Evolutionary conservation across 2,113 vertebrate genomes (phyloP), one percentile per base, ranked within the genome.

Genomic region (Formicarius rufipectus): DNA sequence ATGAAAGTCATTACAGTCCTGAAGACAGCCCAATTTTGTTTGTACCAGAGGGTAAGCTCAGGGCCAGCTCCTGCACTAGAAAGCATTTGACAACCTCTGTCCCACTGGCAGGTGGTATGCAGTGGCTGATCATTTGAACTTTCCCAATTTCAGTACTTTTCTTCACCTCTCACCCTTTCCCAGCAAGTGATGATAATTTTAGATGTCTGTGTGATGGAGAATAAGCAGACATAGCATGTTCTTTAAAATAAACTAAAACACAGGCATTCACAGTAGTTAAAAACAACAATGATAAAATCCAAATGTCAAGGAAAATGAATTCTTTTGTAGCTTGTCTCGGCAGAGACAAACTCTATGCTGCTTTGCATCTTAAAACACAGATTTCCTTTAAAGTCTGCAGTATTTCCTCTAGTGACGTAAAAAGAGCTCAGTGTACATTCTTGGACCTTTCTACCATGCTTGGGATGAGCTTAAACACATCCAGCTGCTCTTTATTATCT

Each of bases 231-330:
- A 50, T 24, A 71, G 45, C 39, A 83, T n/a, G 28, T 59, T 11
- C 24, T 77, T 89, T 71, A 49, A 45, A 84, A 95, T 89, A 95
- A 89, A 88, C 55, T 60, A 47, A 82, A 96, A 42, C 56, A 89
- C 7, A 39, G 37, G 58, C 42, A 45, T 58, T 92, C 60, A 64
- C 49, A 67, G 59, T 42, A 87, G 74, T 80, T 87, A 80, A 89
- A 94, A 89, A 31, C 17, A 87, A 89, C 71, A 80, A 67, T 39
- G 53, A 85, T 49, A 62, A 94, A 91, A 90, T 67, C n/a, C 63
- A 90, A 96, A 96, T 95, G 87, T 87, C 89, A 93, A 95, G 84
- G 79, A 96, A 96, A 97, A 97, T 92, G n/a, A 83, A 97, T 94
- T 96, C 63, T 85, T 97, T 93, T 93, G 84, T 87, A 86, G 87